Evolutionary conservation across 1,140 invertebrate species (phyloP).

Genomic region (Caenorhabditis elegans): WBcel235 BX284605.5:4899001-4899500

Average conservation of each 20-base stretch:
- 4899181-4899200: not conserved
- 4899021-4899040: slow-evolving; percentile 40
- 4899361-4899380: not conserved
- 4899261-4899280: not conserved
- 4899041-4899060: slow-evolving; percentile 45
- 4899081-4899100: slow-evolving; percentile 37
- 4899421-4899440: not conserved
- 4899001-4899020: slow-evolving; percentile 17
- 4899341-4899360: not conserved
- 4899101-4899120: slow-evolving; percentile 22
- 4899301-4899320: not conserved
- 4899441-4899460: not conserved
- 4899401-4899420: not conserved
- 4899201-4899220: not conserved
- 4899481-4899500: not conserved
- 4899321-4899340: not conserved
- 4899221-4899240: not conserved
- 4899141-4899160: not conserved
- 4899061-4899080: not conserved
- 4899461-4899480: not conserved
- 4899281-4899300: not conserved
- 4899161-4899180: not conserved
- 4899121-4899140: not conserved
- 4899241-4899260: not conserved
- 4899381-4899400: not conserved